Conservation (phyloP, 2,888 invertebrate genomes). For the Argyresthia albistria region DNA sequence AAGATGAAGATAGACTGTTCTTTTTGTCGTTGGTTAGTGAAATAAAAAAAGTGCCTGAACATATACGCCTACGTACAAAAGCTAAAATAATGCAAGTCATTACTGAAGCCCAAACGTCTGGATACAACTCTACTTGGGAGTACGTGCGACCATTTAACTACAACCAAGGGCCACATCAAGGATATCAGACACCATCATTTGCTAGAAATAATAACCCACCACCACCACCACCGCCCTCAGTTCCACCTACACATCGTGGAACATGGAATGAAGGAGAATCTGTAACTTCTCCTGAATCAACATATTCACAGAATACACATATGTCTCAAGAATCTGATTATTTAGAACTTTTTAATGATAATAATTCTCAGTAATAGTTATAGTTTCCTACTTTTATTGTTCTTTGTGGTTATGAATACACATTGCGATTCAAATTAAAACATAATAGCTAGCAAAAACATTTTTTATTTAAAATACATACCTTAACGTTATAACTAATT, state of each 20-base stretch:
- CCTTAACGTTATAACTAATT: too few species aligned
- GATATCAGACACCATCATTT: neutral
- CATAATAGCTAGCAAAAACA: too few species aligned
- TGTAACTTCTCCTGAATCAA: neutral
- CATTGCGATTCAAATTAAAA: too few species aligned
- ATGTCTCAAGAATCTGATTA: neutral
- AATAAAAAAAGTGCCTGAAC: neutral
- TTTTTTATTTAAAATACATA: too few species aligned
- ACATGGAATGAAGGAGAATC: neutral
- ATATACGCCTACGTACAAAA: conserved; percentile 11
- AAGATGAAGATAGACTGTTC: neutral
- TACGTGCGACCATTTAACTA: conserved; percentile 5
- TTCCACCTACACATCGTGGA: neutral
- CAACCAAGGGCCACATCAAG: neutral
- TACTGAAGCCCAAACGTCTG: conserved; percentile 14
- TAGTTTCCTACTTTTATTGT: neutral
- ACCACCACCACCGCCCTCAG: neutral
- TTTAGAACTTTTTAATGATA: neutral
- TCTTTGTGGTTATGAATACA: too few species aligned
- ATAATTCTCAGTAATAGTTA: neutral
- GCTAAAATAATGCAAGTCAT: conserved; percentile 14
- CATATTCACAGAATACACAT: neutral
- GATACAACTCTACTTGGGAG: conserved; percentile 13
- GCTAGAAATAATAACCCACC: neutral
- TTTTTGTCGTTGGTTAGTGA: neutral